Evolutionary conservation across 1,140 invertebrate species (phyloP), one percentile per base, ranked within the genome.

Genomic region (Drosophila bocqueti): DNA sequence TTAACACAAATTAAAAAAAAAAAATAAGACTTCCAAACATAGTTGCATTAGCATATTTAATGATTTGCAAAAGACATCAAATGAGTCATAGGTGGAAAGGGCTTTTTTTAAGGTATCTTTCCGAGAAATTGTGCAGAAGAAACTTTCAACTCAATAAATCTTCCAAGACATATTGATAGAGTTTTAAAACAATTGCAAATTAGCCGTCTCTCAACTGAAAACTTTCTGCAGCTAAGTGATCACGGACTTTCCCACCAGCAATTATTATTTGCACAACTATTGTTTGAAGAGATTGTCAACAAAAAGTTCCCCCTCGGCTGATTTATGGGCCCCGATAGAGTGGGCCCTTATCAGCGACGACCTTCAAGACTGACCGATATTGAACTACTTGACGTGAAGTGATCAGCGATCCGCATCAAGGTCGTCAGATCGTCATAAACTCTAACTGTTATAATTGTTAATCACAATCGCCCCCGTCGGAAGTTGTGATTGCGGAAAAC

Each of bases 291-390:
- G 29, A 43, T 73, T 60, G 67, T 73, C 54, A 73, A 73, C 67
- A 52, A 61, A 72, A 55, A 73, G 29, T 72, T 61, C 38, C 45
- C 66, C 69, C 4, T 24, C n/a, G 21, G 15, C 46, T 45, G 38
- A 73, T 73, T 72, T 73, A 73, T 38, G 50, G 21, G 46, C 7
- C 21, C 10, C 54, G 47, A 76, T 76, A 76, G 54, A 24, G 7
- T 18, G 15, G 9, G n/a, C 15, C 31, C 72, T 76, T 76, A 76
- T 76, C 74, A 67, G 34, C 29, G 29, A 31, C 74, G 34, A 77
- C 74, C 74, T 78, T 78, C 57, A 49, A 21, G 43, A 49, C 21
- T 78, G 75, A 77, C 75, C 75, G 75, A 77, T 77, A 77, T 77
- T 77, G 55, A 73, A 61, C 69, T 21, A 38, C 54, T 40, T 21